phyloP scores from a whole-genome alignment of 1,140 invertebrate species.

The Drosophila prosaltans region DNA sequence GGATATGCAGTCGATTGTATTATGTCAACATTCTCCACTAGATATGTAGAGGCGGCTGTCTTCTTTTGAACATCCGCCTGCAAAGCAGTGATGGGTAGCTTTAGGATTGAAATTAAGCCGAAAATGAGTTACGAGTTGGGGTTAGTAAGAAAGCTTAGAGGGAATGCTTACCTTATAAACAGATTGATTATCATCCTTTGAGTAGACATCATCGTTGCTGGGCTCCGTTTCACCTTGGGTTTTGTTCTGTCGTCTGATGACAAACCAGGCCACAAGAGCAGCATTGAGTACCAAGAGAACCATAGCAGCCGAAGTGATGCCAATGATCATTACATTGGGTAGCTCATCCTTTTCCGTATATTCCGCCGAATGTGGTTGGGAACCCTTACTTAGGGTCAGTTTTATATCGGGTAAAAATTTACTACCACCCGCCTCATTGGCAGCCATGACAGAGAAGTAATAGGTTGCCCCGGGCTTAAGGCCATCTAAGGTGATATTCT shows the following conservation, averaged over 20 bases:
- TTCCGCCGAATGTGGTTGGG: constrained; percentile 86
- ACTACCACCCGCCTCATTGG: constrained; percentile 93
- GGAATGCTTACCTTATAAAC: constrained; percentile 82
- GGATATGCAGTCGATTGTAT: constrained; percentile 78
- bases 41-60: constrained; percentile 76
- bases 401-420: constrained; percentile 91
- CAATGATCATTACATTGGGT: constrained; percentile 91
- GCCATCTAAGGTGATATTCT: constrained; percentile 87
- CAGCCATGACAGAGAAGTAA: constrained; percentile 93
- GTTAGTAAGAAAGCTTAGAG: not conserved
- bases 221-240: constrained; percentile 84
- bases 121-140: constrained; percentile 3
- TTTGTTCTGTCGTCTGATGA: constrained; percentile 87
- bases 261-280: constrained; percentile 91
- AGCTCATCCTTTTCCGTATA: constrained; percentile 87
- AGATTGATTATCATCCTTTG: constrained; percentile 88
- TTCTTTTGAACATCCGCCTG: constrained; percentile 81
- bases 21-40: constrained; percentile 78
- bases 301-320: constrained; percentile 90
- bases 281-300: constrained; percentile 91
- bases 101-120: constrained; percentile 44
- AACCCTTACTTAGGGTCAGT: constrained; percentile 85
- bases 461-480: constrained; percentile 93
- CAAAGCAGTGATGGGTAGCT: constrained; percentile 81
- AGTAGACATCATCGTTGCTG: constrained; percentile 93